phyloP scores from a whole-genome alignment of 2,888 invertebrate species.

The Leptopterna dolabrata region DNA sequence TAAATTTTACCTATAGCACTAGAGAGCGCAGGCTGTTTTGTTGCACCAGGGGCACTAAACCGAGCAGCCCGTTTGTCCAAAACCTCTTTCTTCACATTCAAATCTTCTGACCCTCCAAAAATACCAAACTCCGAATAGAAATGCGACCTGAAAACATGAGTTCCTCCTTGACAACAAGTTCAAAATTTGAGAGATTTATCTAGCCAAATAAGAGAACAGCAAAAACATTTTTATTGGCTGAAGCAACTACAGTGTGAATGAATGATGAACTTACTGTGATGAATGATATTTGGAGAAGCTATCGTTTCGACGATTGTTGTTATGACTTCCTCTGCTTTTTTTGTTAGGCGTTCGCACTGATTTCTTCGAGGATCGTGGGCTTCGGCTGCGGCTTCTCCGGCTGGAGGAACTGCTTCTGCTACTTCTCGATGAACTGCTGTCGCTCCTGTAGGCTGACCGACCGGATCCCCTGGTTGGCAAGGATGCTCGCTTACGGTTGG shows the following conservation, averaged over 20 bases:
- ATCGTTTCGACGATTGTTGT: neutral
- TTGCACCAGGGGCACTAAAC: conserved; percentile 72
- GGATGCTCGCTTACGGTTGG: conserved; percentile 21
- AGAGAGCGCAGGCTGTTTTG: conserved; percentile 19
- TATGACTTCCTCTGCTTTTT: conserved; percentile 15
- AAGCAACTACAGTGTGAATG: neutral
- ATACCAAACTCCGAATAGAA: conserved; percentile 76
- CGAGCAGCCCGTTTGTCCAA: conserved; percentile 90
- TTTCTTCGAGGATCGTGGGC: conserved; percentile 26
- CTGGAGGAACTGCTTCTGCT: conserved; percentile 50
- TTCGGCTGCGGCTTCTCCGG: conserved; percentile 39
- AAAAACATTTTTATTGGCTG: no score
- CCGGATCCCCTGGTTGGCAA: conserved; percentile 16
- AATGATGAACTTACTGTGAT: no score
- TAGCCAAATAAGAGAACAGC: neutral
- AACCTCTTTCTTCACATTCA: conserved; percentile 79
- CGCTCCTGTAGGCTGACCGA: conserved; percentile 22
- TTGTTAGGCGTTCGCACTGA: neutral
- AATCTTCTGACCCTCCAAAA: conserved; percentile 65
- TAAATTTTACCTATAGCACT: neutral
- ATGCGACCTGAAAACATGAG: conserved; percentile 63
- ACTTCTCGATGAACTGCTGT: conserved; percentile 45
- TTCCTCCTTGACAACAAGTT: neutral
- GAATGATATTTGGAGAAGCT: neutral
- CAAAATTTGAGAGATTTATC: neutral